These are phyloP conservation scores for Limonius californicus DNA, from an alignment of 1,140 invertebrate genomes.

Conservation along the genomic window DNA sequence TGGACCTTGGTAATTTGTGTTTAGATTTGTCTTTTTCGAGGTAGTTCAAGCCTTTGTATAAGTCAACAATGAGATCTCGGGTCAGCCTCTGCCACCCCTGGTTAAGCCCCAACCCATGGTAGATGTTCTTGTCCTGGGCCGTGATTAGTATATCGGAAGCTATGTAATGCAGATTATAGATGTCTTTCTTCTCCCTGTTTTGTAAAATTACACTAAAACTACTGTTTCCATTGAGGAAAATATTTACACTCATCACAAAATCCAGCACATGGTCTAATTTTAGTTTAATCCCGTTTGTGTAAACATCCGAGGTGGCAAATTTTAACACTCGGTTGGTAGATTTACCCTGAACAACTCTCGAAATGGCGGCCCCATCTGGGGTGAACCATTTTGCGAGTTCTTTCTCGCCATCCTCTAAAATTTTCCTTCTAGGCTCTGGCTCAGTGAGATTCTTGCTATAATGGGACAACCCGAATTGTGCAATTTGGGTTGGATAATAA, in stretches of 20 bases:
- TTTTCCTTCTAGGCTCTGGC: constrained; percentile 62
- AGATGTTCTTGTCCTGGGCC: constrained; percentile 74
- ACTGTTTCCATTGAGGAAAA: constrained; percentile 70
- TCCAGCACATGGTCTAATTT: constrained; percentile 70
- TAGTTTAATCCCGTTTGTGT: constrained; percentile 64
- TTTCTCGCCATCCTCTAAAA: constrained; percentile 72
- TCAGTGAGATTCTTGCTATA: constrained; percentile 93
- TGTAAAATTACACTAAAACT: constrained; percentile 75
- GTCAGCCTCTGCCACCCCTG: constrained; percentile 77
- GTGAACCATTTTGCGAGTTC: constrained; percentile 63
- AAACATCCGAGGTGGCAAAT: constrained; percentile 68
- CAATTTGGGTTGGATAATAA: constrained; percentile 97
- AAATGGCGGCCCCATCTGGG: constrained; percentile 60
- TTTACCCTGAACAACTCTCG: constrained; percentile 56
- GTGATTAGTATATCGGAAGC: constrained; percentile 68
- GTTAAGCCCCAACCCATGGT: constrained; percentile 76
- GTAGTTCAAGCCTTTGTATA: constrained; percentile 78
- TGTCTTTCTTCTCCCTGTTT: constrained; percentile 71
- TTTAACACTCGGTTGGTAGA: constrained; percentile 58
- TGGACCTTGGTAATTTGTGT: constrained; percentile 69
- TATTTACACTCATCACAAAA: constrained; percentile 73
- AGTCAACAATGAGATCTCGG: constrained; percentile 84
- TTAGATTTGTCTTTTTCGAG: constrained; percentile 62
- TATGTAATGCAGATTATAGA: constrained; percentile 80
- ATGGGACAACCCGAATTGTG: constrained; percentile 95